Evolutionary conservation across 2,113 vertebrate species (phyloP).

Genomic region (Chlorodrepanis virens): DNA sequence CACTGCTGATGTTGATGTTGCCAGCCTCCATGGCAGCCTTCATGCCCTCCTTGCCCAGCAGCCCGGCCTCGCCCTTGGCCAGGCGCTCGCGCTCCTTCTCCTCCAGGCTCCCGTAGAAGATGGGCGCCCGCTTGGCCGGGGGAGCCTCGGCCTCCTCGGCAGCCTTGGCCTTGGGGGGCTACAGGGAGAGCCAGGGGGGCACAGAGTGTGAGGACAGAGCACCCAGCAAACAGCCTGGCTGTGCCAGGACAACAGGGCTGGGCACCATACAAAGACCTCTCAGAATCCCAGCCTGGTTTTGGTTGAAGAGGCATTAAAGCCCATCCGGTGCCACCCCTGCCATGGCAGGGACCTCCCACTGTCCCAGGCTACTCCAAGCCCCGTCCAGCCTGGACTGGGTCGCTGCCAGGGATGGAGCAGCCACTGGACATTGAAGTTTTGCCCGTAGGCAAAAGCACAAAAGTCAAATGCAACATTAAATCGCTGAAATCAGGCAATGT

Average conservation of each 20-base stretch:
- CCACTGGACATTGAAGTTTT: neutral
- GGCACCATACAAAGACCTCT: accelerated
- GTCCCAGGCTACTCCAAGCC: neutral
- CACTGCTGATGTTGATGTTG: conserved; percentile 94
- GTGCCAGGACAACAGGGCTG: accelerated
- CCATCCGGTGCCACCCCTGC: accelerated
- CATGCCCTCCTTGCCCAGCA: conserved; percentile 79
- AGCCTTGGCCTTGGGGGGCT: conserved; percentile 72
- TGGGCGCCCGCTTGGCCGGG: conserved; percentile 81
- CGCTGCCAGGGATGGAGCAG: neutral
- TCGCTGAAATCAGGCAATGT: accelerated
- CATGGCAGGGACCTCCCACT: neutral
- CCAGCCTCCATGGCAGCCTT: conserved; percentile 90
- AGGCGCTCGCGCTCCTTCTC: conserved; percentile 91
- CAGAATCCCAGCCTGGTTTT: accelerated
- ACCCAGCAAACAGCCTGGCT: neutral
- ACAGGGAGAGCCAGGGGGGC: neutral
- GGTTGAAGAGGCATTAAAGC: neutral
- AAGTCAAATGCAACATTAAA: accelerated
- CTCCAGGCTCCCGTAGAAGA: conserved; percentile 95
- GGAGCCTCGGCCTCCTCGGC: conserved; percentile 81
- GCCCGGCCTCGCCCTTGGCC: conserved; percentile 61
- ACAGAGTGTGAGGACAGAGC: neutral
- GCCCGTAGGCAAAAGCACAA: accelerated
- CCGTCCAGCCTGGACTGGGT: accelerated